A percentile compares a stretch with the other conserved stretches of the same genome.
Conservation (phyloP, 2,113 vertebrate genomes). For the Platanista minor region DNA sequence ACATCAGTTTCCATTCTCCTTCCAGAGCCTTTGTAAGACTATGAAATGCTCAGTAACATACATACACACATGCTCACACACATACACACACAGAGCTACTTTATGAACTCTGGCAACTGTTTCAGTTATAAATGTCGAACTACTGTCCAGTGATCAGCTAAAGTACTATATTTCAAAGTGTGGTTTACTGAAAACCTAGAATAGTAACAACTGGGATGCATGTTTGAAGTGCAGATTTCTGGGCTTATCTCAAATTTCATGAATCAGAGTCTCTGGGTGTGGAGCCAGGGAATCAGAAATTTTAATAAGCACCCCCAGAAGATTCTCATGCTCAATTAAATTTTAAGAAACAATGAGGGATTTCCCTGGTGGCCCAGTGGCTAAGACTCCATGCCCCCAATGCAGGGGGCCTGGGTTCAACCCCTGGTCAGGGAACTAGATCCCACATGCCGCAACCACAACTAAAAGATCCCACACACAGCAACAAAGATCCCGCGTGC, state of each 20-base stretch:
- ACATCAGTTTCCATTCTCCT: background rate
- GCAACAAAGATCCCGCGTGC: too few relatives aligned
- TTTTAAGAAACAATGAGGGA: background rate
- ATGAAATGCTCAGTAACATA: background rate
- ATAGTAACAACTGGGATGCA: background rate
- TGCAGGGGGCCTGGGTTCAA: too few relatives aligned
- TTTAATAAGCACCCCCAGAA: background rate
- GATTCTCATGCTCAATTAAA: background rate
- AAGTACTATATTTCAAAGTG: background rate
- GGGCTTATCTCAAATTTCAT: background rate
- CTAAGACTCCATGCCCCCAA: too few relatives aligned
- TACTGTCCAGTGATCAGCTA: background rate
- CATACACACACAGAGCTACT: background rate
- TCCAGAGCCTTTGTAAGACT: background rate
- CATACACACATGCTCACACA: background rate
- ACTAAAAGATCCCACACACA: too few relatives aligned
- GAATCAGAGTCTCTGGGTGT: background rate
- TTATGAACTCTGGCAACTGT: background rate
- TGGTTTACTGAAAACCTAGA: background rate
- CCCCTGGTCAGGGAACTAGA: too few relatives aligned
- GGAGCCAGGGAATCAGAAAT: background rate
- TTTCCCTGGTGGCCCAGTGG: too few relatives aligned
- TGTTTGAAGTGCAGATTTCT: slow-evolving; percentile 20
- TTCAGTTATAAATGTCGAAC: slow-evolving; percentile 1
- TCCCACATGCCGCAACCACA: too few relatives aligned